Base-by-base conservation (phyloP, 2,888 invertebrate species). In the Graphium colonna region DNA sequence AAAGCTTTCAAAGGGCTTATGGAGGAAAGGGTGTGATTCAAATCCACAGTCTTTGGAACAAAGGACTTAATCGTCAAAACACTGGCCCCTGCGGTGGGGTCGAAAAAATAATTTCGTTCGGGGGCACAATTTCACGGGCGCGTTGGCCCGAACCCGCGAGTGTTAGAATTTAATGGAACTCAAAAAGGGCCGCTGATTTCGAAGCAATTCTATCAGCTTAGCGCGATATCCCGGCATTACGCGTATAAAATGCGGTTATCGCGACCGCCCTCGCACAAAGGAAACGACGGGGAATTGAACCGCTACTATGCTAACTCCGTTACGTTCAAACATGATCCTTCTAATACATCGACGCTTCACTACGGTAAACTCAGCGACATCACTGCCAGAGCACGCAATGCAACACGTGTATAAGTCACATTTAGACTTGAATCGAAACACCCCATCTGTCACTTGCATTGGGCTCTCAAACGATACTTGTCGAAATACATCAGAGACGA, bases 171-270 rank as follows among this genome's bases (percentile, higher is more conserved):
- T 88, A 88, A 88, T 88, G 87, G 84, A 86, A 88, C 78, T 86
- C 87, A 86, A 87, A 88, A 87, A 82, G 88, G 85, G 80, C 81
- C 82, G 82, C 79, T 83, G 86, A 86, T 85, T 82, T 84, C 77
- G 71, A 82, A 86, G 83, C 88, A 87, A 88, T 88, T 88, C 88
- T 84, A 88, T 88, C 87, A 88, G 88, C 88, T 88, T 88, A 88
- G 84, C 81, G 76, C 74, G 79, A 77, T 82, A 85, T 84, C 82
- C 82, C 71, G 66, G 82, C 80, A 86, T 88, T 87, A 88, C 84
- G 85, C 82, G 85, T 84, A 86, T 83, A 86, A 88, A 88, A 86
- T 85, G 84, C 78, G 83, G 87, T 87, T 88, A 87, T 87, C 87
- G 78, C 76, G 68, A 62, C 59, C 68, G 67, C 68, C 69, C 70